Conservation (phyloP, 2,888 invertebrate species). For the Erebia aethiops region DNA sequence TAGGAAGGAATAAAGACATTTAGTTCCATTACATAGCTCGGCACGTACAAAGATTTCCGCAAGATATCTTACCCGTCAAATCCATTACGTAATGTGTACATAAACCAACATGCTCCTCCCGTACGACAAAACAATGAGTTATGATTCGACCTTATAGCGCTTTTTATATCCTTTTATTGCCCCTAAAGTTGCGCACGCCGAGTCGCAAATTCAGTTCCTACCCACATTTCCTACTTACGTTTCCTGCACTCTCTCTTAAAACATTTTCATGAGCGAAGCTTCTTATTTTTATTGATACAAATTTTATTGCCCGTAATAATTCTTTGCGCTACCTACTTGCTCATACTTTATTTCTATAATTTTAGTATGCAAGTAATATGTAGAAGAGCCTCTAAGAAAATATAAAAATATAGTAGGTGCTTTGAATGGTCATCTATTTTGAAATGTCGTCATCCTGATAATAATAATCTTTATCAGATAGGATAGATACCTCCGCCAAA, state of each 20-base stretch:
- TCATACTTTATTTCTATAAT: neutral
- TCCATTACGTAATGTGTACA: constrained; percentile 75
- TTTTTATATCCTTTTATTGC: constrained; percentile 74
- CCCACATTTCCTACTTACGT: constrained; percentile 49
- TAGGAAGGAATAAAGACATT: neutral
- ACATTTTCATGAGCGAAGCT: constrained; percentile 31
- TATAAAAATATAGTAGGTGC: neutral
- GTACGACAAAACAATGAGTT: constrained; percentile 74
- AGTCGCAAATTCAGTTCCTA: constrained; percentile 58
- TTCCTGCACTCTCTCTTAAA: constrained; percentile 47
- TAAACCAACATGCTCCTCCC: constrained; percentile 56
- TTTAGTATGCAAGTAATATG: neutral
- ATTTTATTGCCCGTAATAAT: constrained; percentile 33
- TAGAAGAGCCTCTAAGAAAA: neutral
- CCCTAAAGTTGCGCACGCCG: constrained; percentile 62
- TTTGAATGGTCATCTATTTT: too few relatives aligned
- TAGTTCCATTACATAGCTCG: constrained; percentile 6
- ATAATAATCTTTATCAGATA: too few relatives aligned
- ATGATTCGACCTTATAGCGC: constrained; percentile 67
- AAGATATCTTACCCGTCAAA: constrained; percentile 58
- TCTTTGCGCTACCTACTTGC: neutral
- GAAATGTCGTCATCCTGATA: too few relatives aligned
- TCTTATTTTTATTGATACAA: constrained; percentile 32
- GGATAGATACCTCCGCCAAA: too few relatives aligned
- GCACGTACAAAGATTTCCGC: constrained; percentile 49